Evolutionary conservation across 1,140 invertebrate genomes (phyloP).

Genomic region (Ditylenchus dipsaci): DNA sequence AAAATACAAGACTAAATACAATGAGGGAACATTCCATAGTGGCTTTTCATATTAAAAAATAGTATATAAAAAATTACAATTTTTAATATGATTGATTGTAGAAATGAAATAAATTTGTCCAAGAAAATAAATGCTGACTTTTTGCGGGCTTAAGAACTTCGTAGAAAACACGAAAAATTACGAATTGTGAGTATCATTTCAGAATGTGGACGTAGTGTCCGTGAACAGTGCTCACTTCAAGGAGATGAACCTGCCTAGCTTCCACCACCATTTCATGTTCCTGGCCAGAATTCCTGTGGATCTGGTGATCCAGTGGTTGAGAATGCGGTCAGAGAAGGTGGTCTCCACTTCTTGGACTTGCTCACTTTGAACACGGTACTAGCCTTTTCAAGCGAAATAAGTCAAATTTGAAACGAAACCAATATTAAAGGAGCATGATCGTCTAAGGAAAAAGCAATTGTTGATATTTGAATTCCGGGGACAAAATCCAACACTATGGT

Average conservation of each 20-base stretch:
- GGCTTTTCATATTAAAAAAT: too few relatives aligned
- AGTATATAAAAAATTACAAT: too few relatives aligned
- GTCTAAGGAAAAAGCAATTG: too few relatives aligned
- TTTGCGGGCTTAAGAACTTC: too few relatives aligned
- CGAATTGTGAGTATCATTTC: neutral
- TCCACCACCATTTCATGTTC: slow-evolving; percentile 25
- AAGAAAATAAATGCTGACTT: too few relatives aligned
- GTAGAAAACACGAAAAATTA: too few relatives aligned
- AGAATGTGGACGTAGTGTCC: neutral
- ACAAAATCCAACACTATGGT: too few relatives aligned
- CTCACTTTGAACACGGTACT: slow-evolving; percentile 17
- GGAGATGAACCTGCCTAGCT: slow-evolving; percentile 26
- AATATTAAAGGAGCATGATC: too few relatives aligned
- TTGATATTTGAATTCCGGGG: too few relatives aligned
- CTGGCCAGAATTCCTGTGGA: slow-evolving; percentile 22
- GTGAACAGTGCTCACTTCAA: slow-evolving; percentile 7
- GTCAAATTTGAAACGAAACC: too few relatives aligned
- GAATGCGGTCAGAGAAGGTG: slow-evolving; percentile 32
- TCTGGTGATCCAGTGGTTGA: slow-evolving; percentile 32
- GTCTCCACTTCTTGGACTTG: slow-evolving; percentile 14
- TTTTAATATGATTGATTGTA: neutral
- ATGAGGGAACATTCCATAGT: too few relatives aligned
- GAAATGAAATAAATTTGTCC: neutral
- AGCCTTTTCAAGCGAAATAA: neutral
- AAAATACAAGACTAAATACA: too few relatives aligned